Conservation (phyloP, 2,888 invertebrate genomes). For the Drosophila siamana region DNA sequence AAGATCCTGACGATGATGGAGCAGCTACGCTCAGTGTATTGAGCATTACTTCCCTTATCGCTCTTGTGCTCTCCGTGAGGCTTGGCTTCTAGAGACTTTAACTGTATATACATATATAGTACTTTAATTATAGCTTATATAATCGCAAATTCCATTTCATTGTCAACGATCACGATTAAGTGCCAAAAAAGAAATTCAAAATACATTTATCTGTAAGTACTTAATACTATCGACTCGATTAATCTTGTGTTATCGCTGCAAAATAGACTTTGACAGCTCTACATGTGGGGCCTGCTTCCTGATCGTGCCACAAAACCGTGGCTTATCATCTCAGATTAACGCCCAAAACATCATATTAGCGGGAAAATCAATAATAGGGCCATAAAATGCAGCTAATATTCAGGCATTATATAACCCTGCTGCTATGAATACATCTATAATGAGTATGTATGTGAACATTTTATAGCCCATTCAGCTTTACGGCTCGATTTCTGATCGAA, state of each 20-base stretch:
- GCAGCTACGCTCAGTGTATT: conserved; percentile 55
- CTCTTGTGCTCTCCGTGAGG: conserved; percentile 47
- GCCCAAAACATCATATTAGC: conserved; percentile 36
- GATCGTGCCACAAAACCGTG: background rate
- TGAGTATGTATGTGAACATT: no score
- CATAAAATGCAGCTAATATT: conserved; percentile 31
- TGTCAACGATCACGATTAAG: conserved; percentile 20
- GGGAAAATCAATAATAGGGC: conserved; percentile 37
- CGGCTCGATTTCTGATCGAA: conserved; percentile 7
- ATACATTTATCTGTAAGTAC: conserved; percentile 31
- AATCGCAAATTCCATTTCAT: conserved; percentile 37
- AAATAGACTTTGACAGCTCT: conserved; percentile 15
- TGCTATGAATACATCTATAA: conserved; percentile 8
- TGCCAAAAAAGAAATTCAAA: conserved; percentile 49
- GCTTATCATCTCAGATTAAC: conserved; percentile 32
- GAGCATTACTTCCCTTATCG: conserved; percentile 51
- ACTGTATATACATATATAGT: conserved; percentile 6
- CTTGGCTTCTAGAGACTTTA: conserved; percentile 44
- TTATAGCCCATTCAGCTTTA: conserved; percentile 13
- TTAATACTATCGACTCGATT: conserved; percentile 19
- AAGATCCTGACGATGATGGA: conserved; percentile 52
- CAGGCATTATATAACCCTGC: conserved; percentile 2
- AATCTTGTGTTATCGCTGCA: conserved; percentile 45
- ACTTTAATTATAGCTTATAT: conserved; percentile 47
- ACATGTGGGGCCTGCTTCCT: conserved; percentile 24